Evolutionary conservation across 1,140 invertebrate species (phyloP).

Genomic region (Neuroterus valhalla): DNA sequence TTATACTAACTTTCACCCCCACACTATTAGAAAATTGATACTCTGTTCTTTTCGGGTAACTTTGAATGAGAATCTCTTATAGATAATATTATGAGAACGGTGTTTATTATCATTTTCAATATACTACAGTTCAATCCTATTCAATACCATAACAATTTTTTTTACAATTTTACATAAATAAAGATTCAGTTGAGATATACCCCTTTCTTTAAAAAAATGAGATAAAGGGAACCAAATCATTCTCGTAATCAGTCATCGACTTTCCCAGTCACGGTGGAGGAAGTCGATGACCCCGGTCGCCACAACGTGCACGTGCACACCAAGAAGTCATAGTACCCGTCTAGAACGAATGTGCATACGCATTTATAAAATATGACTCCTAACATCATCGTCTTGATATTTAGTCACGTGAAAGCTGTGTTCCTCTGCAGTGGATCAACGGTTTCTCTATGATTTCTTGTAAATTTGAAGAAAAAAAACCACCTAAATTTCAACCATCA

Average conservation of each 20-base stretch:
- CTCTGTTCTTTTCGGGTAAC: too few species aligned
- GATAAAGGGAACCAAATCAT: not conserved
- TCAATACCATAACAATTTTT: too few species aligned
- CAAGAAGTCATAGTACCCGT: not conserved
- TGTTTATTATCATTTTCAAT: too few species aligned
- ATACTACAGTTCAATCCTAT: too few species aligned
- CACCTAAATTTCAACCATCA: too few species aligned
- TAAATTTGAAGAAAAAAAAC: not conserved
- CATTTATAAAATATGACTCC: conserved; percentile 11
- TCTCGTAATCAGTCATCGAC: conserved; percentile 29
- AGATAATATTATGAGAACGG: too few species aligned
- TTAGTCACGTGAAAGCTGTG: not conserved
- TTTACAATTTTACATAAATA: too few species aligned
- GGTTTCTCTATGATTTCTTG: too few species aligned
- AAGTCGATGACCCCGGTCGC: conserved; percentile 22
- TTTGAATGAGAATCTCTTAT: too few species aligned
- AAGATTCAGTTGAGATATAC: too few species aligned
- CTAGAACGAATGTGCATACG: not conserved
- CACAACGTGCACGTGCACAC: conserved; percentile 13
- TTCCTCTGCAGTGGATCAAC: not conserved
- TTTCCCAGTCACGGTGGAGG: conserved; percentile 15
- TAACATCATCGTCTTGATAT: not conserved
- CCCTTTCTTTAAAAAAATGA: not conserved
- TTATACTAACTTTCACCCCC: too few species aligned
- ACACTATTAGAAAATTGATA: too few species aligned